Evolutionary conservation across 1,140 invertebrate species (phyloP), one percentile per base, ranked within the genome.

Genomic region (Brachionus calyciflorus): DNA sequence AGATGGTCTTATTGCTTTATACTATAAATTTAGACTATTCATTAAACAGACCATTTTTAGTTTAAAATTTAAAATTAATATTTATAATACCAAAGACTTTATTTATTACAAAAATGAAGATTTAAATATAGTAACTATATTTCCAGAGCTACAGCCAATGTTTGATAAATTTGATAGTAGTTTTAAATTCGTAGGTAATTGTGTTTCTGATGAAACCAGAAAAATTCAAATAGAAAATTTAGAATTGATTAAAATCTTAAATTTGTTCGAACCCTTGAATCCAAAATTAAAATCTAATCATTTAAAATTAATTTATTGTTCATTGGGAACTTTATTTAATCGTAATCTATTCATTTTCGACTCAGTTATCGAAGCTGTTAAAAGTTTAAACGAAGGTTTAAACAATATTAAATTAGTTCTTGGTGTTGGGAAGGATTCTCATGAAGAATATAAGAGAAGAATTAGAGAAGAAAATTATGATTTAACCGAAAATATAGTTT

Each of bases 121-220:
- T 28, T 28, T 73, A 24, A 73, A 73, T 48, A 49, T 73, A 19
- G 69, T 73, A 3, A 37, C 44, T 19, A 40, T 73, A 7, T 19
- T 30, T 24, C 69, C 69, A 9, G 69, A 48, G 7, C 14, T 73
- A n/a, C 69, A 73, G 21, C 69, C 69, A 51, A 21, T 19, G 9
- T 6, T 19, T 3, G 24, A 48, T 19, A 26, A 5, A 28, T 73
- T 73, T 12, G 26, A 73, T 49, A 10, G 14, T 12, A 49, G 17
- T 49, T 73, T 73, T 28, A 51, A 73, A 33, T 73, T 73, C 28
- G 44, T 73, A n/a, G 69, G 69, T 9, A 40, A 17, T 24, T 65
- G 60, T 26, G 7, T 65, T 17, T 41, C 33, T 17, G 69, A 73
- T 17, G 24, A 49, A 33, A 17, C 28, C 7, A 73, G 69, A 51